phyloP scores from a whole-genome alignment of 2,888 invertebrate species.

The Tipula helvola region DNA sequence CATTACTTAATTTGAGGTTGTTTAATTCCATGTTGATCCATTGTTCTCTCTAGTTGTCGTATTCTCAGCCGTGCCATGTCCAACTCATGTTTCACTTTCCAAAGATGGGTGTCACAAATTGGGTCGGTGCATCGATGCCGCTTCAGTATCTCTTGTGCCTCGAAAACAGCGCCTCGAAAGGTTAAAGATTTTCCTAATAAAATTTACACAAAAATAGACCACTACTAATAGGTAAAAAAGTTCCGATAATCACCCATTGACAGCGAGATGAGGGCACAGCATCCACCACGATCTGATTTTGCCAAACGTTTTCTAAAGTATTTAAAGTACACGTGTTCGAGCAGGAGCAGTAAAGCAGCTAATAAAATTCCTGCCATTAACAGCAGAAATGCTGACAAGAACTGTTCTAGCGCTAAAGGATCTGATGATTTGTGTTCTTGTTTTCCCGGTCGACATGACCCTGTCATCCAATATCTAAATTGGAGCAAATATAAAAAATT shows the following conservation, averaged over 20 bases:
- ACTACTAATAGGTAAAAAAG: constrained; percentile 11
- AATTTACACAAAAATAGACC: constrained; percentile 12
- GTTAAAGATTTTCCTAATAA: constrained; percentile 56
- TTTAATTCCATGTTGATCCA: constrained; percentile 71
- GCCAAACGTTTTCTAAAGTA: constrained; percentile 81
- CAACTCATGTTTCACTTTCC: constrained; percentile 84
- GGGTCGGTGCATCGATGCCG: constrained; percentile 67
- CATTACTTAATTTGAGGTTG: constrained; percentile 54
- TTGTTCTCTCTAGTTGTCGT: constrained; percentile 72
- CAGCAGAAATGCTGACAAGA: constrained; percentile 91
- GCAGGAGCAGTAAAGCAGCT: constrained; percentile 70
- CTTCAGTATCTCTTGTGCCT: constrained; percentile 62
- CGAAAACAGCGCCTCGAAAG: constrained; percentile 67
- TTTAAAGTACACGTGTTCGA: constrained; percentile 92
- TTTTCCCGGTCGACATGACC: constrained; percentile 85
- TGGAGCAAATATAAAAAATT: neutral
- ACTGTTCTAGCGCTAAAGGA: constrained; percentile 85
- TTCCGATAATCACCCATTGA: constrained; percentile 51
- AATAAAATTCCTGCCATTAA: constrained; percentile 89
- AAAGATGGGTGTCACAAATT: constrained; percentile 68
- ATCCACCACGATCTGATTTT: constrained; percentile 79
- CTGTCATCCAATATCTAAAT: constrained; percentile 88
- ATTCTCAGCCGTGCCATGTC: constrained; percentile 76
- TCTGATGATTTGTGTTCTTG: constrained; percentile 85
- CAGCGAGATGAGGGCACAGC: constrained; percentile 86